phyloP scores from a whole-genome alignment of 2,113 vertebrate species.

The Platanista minor region DNA sequence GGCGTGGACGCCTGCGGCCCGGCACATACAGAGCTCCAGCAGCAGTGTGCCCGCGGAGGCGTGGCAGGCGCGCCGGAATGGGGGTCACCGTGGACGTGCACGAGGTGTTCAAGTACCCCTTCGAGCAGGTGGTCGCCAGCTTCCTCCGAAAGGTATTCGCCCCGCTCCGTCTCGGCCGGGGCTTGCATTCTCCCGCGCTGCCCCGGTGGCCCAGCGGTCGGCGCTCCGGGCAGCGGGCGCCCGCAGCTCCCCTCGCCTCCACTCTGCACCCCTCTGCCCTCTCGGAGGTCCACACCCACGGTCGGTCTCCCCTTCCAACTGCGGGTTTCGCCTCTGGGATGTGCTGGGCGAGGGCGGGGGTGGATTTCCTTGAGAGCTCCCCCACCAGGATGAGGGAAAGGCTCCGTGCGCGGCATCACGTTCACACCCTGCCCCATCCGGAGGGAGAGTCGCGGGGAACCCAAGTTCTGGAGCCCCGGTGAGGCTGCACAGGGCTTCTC shows the following conservation, averaged over 20 bases:
- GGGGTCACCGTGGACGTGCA: constrained; percentile 78
- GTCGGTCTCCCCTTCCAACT: accelerated
- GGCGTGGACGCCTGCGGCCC: not conserved
- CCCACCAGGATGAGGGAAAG: not conserved
- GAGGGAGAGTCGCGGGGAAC: too few species aligned
- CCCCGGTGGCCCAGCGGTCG: accelerated
- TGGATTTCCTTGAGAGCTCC: constrained; percentile 29
- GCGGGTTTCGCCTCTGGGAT: not conserved
- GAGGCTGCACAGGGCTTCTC: not conserved
- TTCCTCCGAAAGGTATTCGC: constrained; percentile 81
- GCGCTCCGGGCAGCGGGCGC: accelerated
- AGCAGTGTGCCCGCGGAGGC: not conserved
- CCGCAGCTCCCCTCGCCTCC: accelerated
- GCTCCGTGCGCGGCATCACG: not conserved
- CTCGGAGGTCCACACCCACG: not conserved
- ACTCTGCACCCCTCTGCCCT: accelerated
- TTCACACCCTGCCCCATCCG: not conserved
- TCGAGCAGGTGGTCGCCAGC: constrained; percentile 81
- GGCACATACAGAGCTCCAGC: accelerated
- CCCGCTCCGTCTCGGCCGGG: not conserved
- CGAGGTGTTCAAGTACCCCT: constrained; percentile 79
- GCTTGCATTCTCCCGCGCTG: not conserved
- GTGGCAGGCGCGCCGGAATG: constrained; percentile 59
- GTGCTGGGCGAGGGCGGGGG: not conserved
- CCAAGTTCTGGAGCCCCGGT: not conserved